Conservation (phyloP, 2,113 vertebrate species). For the Noctilio leporinus region DNA sequence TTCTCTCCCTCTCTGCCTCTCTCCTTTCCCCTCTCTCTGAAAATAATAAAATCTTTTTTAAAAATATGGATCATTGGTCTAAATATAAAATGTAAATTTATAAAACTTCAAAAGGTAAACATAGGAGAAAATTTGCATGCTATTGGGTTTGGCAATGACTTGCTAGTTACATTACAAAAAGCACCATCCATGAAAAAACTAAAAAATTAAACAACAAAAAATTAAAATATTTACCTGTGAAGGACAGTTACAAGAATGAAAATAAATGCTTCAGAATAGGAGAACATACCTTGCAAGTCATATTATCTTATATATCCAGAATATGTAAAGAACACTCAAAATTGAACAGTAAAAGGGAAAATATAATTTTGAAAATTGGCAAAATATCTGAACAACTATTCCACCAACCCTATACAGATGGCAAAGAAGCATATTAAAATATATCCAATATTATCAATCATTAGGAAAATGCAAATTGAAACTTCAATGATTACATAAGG, state of each 20-base stretch:
- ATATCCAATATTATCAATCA: neutral
- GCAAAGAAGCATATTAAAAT: neutral
- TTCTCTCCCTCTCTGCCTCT: too few relatives aligned
- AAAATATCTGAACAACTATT: neutral
- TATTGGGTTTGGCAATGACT: neutral
- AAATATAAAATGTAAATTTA: neutral
- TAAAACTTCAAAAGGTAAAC: neutral
- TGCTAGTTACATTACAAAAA: neutral
- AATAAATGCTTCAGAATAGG: neutral
- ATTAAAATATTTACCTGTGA: neutral
- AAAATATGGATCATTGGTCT: neutral
- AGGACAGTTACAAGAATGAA: neutral
- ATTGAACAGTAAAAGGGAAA: neutral
- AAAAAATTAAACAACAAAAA: neutral
- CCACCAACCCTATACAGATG: neutral
- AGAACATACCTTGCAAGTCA: neutral
- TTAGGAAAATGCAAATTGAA: neutral
- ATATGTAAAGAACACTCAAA: neutral
- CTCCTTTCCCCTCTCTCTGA: too few relatives aligned
- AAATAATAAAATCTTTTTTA: too few relatives aligned
- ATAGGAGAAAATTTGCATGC: neutral
- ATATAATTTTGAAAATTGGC: neutral
- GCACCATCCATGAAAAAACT: neutral
- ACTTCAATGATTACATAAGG: neutral
- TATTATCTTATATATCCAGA: neutral